Evolutionary conservation across 2,797 vertebrate species (phyloP).

Genomic region (Tiaroga cobitis): DNA sequence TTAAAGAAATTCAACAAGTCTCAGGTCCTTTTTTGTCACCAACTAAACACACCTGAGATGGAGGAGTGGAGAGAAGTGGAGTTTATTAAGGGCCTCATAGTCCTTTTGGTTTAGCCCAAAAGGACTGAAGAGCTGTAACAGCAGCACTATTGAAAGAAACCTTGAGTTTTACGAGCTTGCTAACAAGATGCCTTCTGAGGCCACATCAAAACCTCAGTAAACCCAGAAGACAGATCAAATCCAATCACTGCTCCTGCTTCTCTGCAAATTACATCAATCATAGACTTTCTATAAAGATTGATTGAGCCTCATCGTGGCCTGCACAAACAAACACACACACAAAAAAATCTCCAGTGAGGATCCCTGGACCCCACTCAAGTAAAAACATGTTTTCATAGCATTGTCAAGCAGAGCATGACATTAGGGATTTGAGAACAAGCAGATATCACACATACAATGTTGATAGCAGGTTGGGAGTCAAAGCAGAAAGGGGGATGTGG

Average conservation of each 20-base stretch:
- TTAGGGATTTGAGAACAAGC: constrained; percentile 51
- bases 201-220: constrained; percentile 4
- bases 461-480: constrained; percentile 12
- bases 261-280: constrained; percentile 22
- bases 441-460: constrained; percentile 4
- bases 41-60: neutral
- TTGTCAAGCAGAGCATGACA: constrained; percentile 51
- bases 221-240: constrained; percentile 20
- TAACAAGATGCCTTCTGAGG: constrained; percentile 57
- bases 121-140: constrained; percentile 38
- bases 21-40: neutral
- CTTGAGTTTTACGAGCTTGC: constrained; percentile 62
- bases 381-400: constrained; percentile 66
- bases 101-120: constrained; percentile 25
- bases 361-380: constrained; percentile 29
- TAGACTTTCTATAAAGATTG: constrained; percentile 17
- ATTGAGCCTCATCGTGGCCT: neutral
- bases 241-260: neutral
- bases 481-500: neutral
- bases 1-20: neutral
- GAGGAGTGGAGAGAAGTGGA: neutral
- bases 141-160: constrained; percentile 48
- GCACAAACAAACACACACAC: neutral
- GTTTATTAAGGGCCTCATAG: neutral
- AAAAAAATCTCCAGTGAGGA: neutral